Percentiles rank a stretch among this genome's conserved stretches.
phyloP scores from a whole-genome alignment of 2,113 vertebrate species.

The Callithrix jacchus region DNA sequence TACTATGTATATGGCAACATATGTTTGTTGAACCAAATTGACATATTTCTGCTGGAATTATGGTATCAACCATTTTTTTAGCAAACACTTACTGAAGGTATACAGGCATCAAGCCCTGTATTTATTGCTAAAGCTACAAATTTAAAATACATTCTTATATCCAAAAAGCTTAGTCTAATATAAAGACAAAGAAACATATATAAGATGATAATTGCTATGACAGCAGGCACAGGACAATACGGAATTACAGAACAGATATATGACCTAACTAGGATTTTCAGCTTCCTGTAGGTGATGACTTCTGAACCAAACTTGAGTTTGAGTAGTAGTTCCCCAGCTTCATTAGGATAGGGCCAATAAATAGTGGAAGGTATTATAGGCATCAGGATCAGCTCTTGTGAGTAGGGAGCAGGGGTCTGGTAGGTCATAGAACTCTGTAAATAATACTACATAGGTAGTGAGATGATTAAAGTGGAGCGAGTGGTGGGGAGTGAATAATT shows the following conservation, averaged over 20 bases:
- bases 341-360: accelerated
- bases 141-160: not conserved
- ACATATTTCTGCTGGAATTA: not conserved
- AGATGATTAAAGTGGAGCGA: not conserved
- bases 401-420: not conserved
- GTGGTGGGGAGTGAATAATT: not conserved
- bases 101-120: not conserved
- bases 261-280: not conserved
- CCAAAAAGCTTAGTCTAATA: not conserved
- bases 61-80: not conserved
- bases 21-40: not conserved
- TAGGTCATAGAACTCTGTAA: not conserved
- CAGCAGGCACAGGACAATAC: not conserved
- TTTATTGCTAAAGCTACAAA: not conserved
- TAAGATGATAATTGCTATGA: not conserved
- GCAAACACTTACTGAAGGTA: not conserved
- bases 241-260: not conserved
- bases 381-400: not conserved
- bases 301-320: not conserved
- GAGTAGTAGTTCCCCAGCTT: not conserved
- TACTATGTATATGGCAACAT: not conserved
- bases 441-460: not conserved
- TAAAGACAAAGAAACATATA: not conserved
- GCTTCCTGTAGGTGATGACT: not conserved
- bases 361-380: not conserved